phyloP scores from a whole-genome alignment of 2,888 invertebrate genomes.

The Pseudolycoriella hygida region DNA sequence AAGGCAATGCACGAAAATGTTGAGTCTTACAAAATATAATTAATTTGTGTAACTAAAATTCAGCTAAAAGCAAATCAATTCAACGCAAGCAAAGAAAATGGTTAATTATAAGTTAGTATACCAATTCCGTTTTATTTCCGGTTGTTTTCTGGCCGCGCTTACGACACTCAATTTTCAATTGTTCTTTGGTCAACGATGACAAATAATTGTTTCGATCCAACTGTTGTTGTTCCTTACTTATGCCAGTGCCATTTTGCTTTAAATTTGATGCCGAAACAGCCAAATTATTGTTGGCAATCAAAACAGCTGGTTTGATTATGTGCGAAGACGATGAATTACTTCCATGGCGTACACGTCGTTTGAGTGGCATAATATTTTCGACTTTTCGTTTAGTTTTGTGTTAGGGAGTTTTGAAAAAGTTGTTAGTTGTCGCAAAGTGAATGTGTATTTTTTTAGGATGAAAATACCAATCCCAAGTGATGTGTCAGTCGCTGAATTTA shows the following conservation, averaged over 20 bases:
- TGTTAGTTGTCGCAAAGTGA: not conserved
- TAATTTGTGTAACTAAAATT: too few species aligned
- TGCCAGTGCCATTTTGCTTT: slow-evolving; percentile 5
- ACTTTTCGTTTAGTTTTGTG: not conserved
- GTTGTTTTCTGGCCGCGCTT: slow-evolving; percentile 48
- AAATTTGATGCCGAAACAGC: slow-evolving; percentile 7
- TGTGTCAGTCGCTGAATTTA: too few species aligned
- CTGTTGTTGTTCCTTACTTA: slow-evolving; percentile 16
- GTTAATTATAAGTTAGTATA: slow-evolving; percentile 21
- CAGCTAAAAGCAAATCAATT: too few species aligned
- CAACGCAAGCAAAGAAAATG: too few species aligned
- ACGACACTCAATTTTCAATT: slow-evolving; percentile 47
- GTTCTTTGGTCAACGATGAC: slow-evolving; percentile 46
- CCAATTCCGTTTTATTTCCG: slow-evolving; percentile 55
- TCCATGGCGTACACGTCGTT: slow-evolving; percentile 15
- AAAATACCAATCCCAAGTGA: not conserved
- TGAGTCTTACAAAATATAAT: too few species aligned
- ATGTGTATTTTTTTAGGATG: not conserved
- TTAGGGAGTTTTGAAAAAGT: not conserved
- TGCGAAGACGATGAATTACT: slow-evolving; percentile 10
- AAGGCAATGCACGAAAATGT: too few species aligned
- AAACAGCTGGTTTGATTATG: slow-evolving; percentile 7
- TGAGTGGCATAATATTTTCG: slow-evolving; percentile 13
- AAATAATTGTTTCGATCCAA: slow-evolving; percentile 23
- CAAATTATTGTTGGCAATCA: not conserved